Evolutionary conservation across 2,113 vertebrate genomes (phyloP).

Genomic region (Sylvietta virens): DNA sequence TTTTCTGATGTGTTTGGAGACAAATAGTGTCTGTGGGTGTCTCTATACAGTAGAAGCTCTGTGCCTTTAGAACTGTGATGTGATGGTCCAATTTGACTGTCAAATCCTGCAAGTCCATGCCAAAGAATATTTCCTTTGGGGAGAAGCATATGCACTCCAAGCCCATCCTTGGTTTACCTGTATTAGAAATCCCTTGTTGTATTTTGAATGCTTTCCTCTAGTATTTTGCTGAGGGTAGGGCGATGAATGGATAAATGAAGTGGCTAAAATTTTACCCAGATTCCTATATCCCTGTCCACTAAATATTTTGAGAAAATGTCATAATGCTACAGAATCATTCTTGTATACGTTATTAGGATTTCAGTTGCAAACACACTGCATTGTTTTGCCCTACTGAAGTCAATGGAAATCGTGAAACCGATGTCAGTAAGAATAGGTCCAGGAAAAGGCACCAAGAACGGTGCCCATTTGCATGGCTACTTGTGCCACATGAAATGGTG

Average conservation of each 20-base stretch:
- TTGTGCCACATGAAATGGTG: background rate
- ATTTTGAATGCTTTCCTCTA: background rate
- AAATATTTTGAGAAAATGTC: background rate
- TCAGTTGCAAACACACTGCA: background rate
- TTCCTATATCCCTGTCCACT: background rate
- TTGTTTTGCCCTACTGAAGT: background rate
- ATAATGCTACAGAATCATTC: background rate
- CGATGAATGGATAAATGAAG: background rate
- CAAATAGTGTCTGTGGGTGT: background rate
- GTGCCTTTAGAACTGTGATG: background rate
- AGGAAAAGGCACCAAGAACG: background rate
- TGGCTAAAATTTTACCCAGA: background rate
- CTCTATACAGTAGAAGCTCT: background rate
- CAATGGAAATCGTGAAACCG: accelerated
- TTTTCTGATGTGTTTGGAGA: background rate
- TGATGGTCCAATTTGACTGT: background rate
- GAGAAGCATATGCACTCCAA: background rate
- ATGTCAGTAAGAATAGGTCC: background rate
- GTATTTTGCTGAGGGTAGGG: background rate
- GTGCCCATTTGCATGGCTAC: background rate
- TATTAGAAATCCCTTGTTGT: background rate
- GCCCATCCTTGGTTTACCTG: background rate
- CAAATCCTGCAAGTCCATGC: background rate
- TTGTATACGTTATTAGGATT: background rate
- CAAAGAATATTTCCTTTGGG: background rate